These are phyloP conservation scores for Iselma pallidipennis DNA, from an alignment of 2,888 invertebrate genomes.

Conservation along the genomic window DNA sequence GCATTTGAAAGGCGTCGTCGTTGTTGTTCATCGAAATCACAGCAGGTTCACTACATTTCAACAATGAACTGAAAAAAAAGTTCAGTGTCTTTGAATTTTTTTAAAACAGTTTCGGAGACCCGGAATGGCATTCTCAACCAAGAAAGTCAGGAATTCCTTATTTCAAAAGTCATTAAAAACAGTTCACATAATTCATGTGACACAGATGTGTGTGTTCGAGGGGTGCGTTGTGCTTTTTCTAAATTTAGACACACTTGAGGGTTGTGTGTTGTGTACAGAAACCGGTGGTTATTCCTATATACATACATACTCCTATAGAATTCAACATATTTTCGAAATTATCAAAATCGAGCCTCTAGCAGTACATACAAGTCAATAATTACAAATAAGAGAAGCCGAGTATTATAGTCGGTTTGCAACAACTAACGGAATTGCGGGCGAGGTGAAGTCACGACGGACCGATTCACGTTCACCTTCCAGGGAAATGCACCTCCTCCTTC, in stretches of 20 bases:
- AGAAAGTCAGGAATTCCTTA: not conserved
- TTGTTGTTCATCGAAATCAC: conserved; percentile 9
- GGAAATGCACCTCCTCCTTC: not conserved
- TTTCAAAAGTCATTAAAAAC: not conserved
- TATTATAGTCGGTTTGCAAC: conserved; percentile 1
- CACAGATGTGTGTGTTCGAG: not conserved
- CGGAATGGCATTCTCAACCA: not conserved
- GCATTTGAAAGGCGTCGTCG: not conserved
- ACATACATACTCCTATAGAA: too few relatives aligned
- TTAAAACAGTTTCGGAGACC: not conserved
- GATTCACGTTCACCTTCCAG: conserved; percentile 9
- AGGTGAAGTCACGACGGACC: conserved; percentile 7
- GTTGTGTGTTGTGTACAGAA: not conserved
- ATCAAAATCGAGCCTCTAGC: not conserved
- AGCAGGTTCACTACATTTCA: not conserved
- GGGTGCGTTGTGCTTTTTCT: not conserved
- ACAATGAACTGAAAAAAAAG: not conserved
- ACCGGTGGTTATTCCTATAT: not conserved
- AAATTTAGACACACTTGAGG: not conserved
- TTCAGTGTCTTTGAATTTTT: not conserved
- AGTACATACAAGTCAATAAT: not conserved
- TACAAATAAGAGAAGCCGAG: not conserved
- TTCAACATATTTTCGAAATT: not conserved
- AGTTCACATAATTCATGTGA: not conserved
- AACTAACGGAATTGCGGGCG: conserved; percentile 7